Base-by-base conservation (phyloP, 2,113 vertebrate genomes). In the Oxygymnocypris stewartii region DNA sequence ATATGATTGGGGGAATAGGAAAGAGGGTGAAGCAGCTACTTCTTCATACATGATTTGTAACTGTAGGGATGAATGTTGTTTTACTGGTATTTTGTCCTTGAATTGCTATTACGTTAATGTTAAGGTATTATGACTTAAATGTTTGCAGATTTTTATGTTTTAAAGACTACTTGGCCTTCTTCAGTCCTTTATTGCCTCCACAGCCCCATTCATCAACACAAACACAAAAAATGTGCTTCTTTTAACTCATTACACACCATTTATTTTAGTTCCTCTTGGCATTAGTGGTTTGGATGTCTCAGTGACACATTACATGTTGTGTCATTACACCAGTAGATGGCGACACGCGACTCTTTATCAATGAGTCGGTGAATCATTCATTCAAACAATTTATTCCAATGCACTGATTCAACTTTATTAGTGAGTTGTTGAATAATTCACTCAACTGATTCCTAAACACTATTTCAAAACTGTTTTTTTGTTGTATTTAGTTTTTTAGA, bases 1-100 rank as follows among this genome's bases (percentile, higher is more conserved):
- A 82, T 81, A 84, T 87, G 69, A 81, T 87, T 82, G 76, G 77
- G 69, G 78, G 49, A 84, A 84, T 57, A 82, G 77, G 47, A 87
- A 84, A 81, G 47, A 57, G 40, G 80, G 59, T 63, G 79, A 67
- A 77, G 59, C 61, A 67, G 74, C 23, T 40, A 63, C 44, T 84
- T 80, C 16, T 69, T 86, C 54, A 59, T 74, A 59, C 11, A 37
- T 83, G 81, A 63, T 82, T 47, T 69, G 51, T 57, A 67, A 61
- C 18, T 49, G 69, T 75, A 37, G 18, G 67, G 67, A 37, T 11
- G 35, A 40, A 40, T 20, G 7, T 20, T 71, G 54, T 65, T 78
- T 81, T 42, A 73, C 54, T 81, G 67, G 65, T 20, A 16, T 71
- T 88, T 75, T 83, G 79, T 78, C 79, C 69, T 44, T 54, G 57